These are phyloP conservation scores for Temnothorax unifasciatus DNA, from an alignment of 2,888 invertebrate species.

Conservation along the genomic window DNA sequence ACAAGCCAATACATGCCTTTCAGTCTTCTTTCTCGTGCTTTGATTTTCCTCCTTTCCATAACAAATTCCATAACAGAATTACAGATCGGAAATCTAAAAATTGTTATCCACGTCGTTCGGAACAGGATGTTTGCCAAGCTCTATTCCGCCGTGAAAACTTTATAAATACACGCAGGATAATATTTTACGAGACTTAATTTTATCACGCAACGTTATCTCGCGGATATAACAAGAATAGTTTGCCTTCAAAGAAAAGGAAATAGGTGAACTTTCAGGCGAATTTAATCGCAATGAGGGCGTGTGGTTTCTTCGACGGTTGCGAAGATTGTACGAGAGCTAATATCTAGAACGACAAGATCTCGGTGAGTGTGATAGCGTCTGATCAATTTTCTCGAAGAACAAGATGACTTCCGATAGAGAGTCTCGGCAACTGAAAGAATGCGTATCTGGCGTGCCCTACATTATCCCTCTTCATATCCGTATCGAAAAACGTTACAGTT, in stretches of 20 bases:
- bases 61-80: background rate
- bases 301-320: background rate
- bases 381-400: slow-evolving; percentile 15
- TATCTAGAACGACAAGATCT: background rate
- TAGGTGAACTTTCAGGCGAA: slow-evolving; percentile 5
- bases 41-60: background rate
- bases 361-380: slow-evolving; percentile 5
- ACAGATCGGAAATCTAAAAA: slow-evolving; percentile 4
- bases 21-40: background rate
- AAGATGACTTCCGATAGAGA: background rate
- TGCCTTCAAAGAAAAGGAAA: background rate
- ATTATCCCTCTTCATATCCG: slow-evolving; percentile 19
- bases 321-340: background rate
- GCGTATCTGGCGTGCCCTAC: slow-evolving; percentile 13
- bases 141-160: background rate
- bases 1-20: background rate
- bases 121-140: background rate
- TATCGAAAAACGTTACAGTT: slow-evolving; percentile 3
- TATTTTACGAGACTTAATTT: background rate
- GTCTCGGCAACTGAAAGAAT: slow-evolving; percentile 18
- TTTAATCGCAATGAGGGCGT: background rate
- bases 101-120: background rate
- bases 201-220: background rate
- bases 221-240: background rate
- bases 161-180: background rate